These are phyloP conservation scores for Portunus trituberculatus DNA, from an alignment of 1,140 invertebrate species.

Conservation along the genomic window DNA sequence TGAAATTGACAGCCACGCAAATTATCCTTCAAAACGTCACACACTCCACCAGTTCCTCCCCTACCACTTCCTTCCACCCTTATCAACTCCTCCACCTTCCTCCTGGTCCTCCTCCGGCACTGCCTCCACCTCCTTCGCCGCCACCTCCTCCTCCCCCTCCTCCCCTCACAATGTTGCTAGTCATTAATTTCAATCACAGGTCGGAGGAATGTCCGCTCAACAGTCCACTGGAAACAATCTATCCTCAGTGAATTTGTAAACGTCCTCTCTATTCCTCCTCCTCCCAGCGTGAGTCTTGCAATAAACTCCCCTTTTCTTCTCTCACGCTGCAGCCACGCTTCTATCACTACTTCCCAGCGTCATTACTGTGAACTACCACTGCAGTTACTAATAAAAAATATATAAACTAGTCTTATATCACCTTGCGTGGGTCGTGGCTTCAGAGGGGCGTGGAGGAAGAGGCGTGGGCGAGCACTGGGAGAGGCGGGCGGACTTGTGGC, in stretches of 20 bases:
- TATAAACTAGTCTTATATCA: not conserved
- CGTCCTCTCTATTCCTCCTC: no score
- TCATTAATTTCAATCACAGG: not conserved
- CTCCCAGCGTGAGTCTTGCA: no score
- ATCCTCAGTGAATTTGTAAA: no score
- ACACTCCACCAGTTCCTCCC: not conserved
- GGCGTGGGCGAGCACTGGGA: not conserved
- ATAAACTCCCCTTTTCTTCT: no score
- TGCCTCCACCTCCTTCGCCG: not conserved
- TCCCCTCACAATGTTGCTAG: not conserved
- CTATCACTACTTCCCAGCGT: not conserved
- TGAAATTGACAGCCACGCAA: no score
- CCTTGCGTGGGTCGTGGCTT: not conserved
- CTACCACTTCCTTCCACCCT: not conserved
- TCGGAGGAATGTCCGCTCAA: no score
- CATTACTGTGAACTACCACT: not conserved
- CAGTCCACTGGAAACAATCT: no score
- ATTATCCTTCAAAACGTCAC: no score
- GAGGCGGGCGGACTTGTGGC: not conserved
- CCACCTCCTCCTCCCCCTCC: constrained; percentile 2
- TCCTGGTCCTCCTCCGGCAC: not conserved
- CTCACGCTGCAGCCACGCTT: not conserved
- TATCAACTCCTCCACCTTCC: not conserved
- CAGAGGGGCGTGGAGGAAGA: not conserved
- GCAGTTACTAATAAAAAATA: not conserved